A percentile compares a stretch with the other conserved stretches of the same genome.
Evolutionary conservation across 1,140 invertebrate genomes (phyloP).

Genomic region (Acromyrmex heyeri): DNA sequence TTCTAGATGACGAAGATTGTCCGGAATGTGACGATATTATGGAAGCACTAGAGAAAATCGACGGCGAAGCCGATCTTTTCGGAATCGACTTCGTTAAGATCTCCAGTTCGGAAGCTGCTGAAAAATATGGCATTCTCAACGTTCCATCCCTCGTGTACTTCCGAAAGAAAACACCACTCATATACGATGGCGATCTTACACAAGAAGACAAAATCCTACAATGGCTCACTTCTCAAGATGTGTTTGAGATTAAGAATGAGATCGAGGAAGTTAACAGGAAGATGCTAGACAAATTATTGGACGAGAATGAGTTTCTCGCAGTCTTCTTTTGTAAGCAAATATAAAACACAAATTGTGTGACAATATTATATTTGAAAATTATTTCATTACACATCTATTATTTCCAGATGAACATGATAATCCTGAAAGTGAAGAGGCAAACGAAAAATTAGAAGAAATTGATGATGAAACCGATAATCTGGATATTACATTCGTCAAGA

Average conservation of each 20-base stretch:
- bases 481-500: constrained; percentile 98
- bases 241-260: constrained; percentile 98
- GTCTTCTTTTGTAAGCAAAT: constrained; percentile 96
- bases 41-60: constrained; percentile 96
- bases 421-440: constrained; percentile 92
- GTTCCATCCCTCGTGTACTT: constrained; percentile 96
- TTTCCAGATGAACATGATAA: constrained; percentile 92
- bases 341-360: constrained; percentile 12
- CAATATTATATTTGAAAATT: background rate
- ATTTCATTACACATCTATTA: background rate
- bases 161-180: constrained; percentile 94
- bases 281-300: constrained; percentile 97
- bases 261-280: constrained; percentile 98
- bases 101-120: constrained; percentile 93
- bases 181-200: constrained; percentile 96
- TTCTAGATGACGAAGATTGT: constrained; percentile 95
- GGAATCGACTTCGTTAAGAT: constrained; percentile 98
- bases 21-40: constrained; percentile 95
- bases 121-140: constrained; percentile 93
- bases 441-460: constrained; percentile 95
- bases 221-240: constrained; percentile 97
- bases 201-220: constrained; percentile 94
- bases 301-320: constrained; percentile 97
- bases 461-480: constrained; percentile 97
- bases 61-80: constrained; percentile 96